Evolutionary conservation across 2,888 invertebrate species (phyloP), one percentile per base, ranked within the genome.

Genomic region (Caenorhabditis plicata): DNA sequence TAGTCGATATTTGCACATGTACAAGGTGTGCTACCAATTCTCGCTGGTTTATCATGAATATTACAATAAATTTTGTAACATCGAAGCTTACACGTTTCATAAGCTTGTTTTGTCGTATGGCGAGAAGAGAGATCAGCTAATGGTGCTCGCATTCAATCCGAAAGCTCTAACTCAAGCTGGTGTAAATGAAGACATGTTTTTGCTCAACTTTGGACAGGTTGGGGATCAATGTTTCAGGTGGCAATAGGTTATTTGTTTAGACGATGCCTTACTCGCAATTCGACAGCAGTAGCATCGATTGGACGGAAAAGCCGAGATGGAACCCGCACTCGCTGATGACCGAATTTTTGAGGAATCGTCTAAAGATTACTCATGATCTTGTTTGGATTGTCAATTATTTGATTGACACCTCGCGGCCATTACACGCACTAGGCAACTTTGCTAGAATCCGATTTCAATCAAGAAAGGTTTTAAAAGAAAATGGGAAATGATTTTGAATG

Each of bases 21-120:
- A 72, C 58, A 68, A 61, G 41, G 68, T 74, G 19, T 69, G 74
- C 15, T 46, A 62, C n/a, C 50, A 68, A 25, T 77, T 78, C 53
- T 62, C 73, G 4, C 25, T 42, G 33, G 73, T 65, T 17, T 78
- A 74, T 43, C 44, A 71, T 2, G 19, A 25, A 13, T 41, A 65
- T 38, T 73, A 68, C 51, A 57, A 67, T n/a, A 25, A 67, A 4
- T 46, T 36, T 29, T 75, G 75, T 50, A 69, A 88, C 75, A 87
- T 96, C 46, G 90, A 91, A 70, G 91, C 92, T 0, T 96, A 90
- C 83, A 91, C 88, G 75, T 96, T 94, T 83, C 90, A 90, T 64
- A 91, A 90, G 81, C 85, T 98, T 48, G 87, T 91, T 41, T 81
- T 98, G 44, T 89, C 89, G 2, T 95, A 94, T 83, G 95, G 95